Conservation (phyloP, 2,888 invertebrate genomes). For the Spodoptera exigua region DNA sequence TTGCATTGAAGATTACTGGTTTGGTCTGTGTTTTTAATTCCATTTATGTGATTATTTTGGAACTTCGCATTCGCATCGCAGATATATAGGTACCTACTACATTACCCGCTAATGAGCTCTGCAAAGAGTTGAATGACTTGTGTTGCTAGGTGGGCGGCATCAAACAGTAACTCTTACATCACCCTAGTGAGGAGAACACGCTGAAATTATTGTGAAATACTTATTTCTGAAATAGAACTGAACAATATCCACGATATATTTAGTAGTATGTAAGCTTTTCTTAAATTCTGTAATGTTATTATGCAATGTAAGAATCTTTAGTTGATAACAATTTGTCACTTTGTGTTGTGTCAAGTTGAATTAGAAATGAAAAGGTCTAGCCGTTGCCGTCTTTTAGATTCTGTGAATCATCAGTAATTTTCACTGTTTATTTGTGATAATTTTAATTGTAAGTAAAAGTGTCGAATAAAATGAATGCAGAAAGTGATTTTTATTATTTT, state of each 20-base stretch:
- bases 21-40: neutral
- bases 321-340: slow-evolving; percentile 67
- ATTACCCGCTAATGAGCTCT: slow-evolving; percentile 21
- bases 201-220: slow-evolving; percentile 61
- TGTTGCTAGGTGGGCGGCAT: slow-evolving; percentile 27
- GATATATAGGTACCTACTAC: slow-evolving; percentile 17
- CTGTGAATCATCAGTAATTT: slow-evolving; percentile 86
- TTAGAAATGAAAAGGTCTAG: slow-evolving; percentile 66
- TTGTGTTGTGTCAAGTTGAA: slow-evolving; percentile 65
- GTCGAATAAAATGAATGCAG: slow-evolving; percentile 74
- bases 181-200: slow-evolving; percentile 38
- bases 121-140: slow-evolving; percentile 62
- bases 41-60: slow-evolving; percentile 12
- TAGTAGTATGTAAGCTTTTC: slow-evolving; percentile 50
- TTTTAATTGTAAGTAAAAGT: slow-evolving; percentile 79
- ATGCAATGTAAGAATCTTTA: slow-evolving; percentile 64
- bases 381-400: slow-evolving; percentile 79
- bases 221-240: slow-evolving; percentile 49
- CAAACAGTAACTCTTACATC: slow-evolving; percentile 34
- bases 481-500: slow-evolving; percentile 50
- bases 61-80: slow-evolving; percentile 17
- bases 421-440: slow-evolving; percentile 88
- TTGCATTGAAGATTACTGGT: too few relatives aligned
- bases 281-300: slow-evolving; percentile 53
- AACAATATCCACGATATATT: slow-evolving; percentile 53